phyloP scores from a whole-genome alignment of 2,888 invertebrate species.

The Acronicta psi region DNA sequence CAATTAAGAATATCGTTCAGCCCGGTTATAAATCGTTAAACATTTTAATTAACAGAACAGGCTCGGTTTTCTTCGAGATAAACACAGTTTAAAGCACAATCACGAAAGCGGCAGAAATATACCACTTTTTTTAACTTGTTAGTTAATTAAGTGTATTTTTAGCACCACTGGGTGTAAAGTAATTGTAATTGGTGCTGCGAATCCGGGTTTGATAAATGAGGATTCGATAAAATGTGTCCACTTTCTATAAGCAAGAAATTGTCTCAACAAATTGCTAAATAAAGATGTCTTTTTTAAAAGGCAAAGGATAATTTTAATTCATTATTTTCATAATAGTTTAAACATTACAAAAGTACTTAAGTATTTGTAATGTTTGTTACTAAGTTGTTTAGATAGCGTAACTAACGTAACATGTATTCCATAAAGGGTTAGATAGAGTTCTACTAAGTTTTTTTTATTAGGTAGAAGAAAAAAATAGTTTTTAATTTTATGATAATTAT shows the following conservation, averaged over 20 bases:
- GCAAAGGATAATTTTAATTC: too few species aligned
- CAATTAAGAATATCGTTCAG: constrained; percentile 19
- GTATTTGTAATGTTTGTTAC: too few species aligned
- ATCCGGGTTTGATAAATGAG: constrained; percentile 33
- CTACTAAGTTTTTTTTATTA: too few species aligned
- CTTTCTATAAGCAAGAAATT: constrained; percentile 9
- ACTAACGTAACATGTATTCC: too few species aligned
- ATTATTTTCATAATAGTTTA: too few species aligned
- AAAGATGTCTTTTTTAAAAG: neutral
- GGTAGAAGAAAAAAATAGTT: too few species aligned
- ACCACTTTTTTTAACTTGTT: constrained; percentile 33
- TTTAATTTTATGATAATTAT: too few species aligned
- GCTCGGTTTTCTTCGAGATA: constrained; percentile 32
- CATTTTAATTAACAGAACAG: constrained; percentile 43
- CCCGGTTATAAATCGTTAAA: constrained; percentile 23
- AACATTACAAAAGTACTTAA: too few species aligned
- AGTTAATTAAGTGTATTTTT: constrained; percentile 51
- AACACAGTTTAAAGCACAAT: constrained; percentile 29
- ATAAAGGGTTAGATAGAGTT: too few species aligned
- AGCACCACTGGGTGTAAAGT: constrained; percentile 37
- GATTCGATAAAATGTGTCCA: constrained; percentile 16
- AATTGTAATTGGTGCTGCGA: constrained; percentile 29
- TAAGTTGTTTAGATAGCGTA: too few species aligned
- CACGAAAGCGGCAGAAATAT: constrained; percentile 22
- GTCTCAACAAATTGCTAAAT: constrained; percentile 3